A percentile compares a stretch with the other conserved stretches of the same genome.
These are phyloP conservation scores for Amblyopsis hoosieri DNA, from an alignment of 2,797 vertebrate genomes.

Conservation along the genomic window DNA sequence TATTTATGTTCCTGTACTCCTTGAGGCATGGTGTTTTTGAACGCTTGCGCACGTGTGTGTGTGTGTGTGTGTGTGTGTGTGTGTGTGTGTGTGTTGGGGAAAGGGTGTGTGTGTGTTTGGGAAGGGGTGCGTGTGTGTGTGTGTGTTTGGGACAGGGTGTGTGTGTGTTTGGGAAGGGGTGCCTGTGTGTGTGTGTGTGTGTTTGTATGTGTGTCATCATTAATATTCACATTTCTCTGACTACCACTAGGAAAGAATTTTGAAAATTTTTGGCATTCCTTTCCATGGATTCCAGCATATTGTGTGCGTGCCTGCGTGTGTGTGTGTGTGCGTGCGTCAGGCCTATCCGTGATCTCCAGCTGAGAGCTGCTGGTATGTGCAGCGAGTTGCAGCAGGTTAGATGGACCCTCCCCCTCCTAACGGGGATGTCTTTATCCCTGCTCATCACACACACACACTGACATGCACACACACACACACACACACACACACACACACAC, in stretches of 20 bases:
- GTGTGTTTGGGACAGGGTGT: conserved; percentile 1
- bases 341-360: too few relatives aligned
- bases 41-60: conserved; percentile 36
- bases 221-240: conserved; percentile 3
- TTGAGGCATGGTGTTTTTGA: conserved; percentile 58
- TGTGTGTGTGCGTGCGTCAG: conserved; percentile 55
- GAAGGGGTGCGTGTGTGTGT: conserved; percentile 19
- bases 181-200: conserved; percentile 13
- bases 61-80: conserved; percentile 12
- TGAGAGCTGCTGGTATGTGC: conserved; percentile 48
- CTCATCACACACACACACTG: conserved; percentile 20
- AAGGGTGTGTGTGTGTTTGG: conserved; percentile 8
- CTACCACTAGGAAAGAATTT: conserved; percentile 2
- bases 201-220: background rate
- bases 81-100: background rate
- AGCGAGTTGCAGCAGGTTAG: conserved; percentile 73
- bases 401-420: conserved; percentile 43
- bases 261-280: conserved; percentile 8
- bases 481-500: conserved; percentile 11
- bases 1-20: conserved; percentile 81
- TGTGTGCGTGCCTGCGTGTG: conserved; percentile 32
- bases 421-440: conserved; percentile 54
- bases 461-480: too few relatives aligned
- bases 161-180: conserved; percentile 8
- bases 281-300: conserved; percentile 26